phyloP scores from a whole-genome alignment of 1,140 invertebrate genomes.

The Trissolcus basalis region DNA sequence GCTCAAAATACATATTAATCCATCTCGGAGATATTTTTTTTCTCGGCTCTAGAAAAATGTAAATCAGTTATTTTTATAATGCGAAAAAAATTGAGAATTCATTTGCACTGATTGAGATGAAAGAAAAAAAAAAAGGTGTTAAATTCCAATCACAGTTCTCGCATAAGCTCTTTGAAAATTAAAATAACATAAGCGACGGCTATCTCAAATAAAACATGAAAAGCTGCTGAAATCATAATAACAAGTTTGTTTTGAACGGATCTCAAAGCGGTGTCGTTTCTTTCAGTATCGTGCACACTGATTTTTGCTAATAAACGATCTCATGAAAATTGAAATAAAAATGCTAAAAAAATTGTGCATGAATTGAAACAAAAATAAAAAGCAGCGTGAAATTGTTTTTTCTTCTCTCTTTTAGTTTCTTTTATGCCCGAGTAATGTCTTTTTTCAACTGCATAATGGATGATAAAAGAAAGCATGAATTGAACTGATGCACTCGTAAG shows the following conservation, averaged over 20 bases:
- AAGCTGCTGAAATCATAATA: conserved; percentile 27
- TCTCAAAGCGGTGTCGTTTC: too few species aligned
- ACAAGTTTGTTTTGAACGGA: conserved; percentile 1
- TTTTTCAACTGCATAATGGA: too few species aligned
- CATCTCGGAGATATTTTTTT: conserved; percentile 6
- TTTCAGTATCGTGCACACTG: too few species aligned
- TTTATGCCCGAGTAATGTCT: too few species aligned
- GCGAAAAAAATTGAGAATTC: not conserved
- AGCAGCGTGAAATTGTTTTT: too few species aligned
- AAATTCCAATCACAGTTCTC: conserved; percentile 41
- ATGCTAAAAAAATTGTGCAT: too few species aligned
- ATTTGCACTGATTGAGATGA: not conserved
- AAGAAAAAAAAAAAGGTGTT: too few species aligned
- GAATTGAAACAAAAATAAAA: conserved; percentile 3
- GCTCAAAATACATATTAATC: conserved; percentile 8
- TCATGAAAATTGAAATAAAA: too few species aligned
- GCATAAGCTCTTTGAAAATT: conserved; percentile 19
- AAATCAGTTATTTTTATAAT: not conserved
- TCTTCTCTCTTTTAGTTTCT: too few species aligned
- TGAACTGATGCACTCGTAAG: conserved; percentile 31
- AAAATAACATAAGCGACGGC: conserved; percentile 26
- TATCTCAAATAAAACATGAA: conserved; percentile 18
- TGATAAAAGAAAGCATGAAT: not conserved
- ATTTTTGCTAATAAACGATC: too few species aligned
- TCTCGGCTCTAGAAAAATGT: conserved; percentile 5